Evolutionary conservation across 92 coral and sea anemone genomes (phyloP), one percentile per base, ranked within the genome.

Genomic region (Muricea muricata): DNA sequence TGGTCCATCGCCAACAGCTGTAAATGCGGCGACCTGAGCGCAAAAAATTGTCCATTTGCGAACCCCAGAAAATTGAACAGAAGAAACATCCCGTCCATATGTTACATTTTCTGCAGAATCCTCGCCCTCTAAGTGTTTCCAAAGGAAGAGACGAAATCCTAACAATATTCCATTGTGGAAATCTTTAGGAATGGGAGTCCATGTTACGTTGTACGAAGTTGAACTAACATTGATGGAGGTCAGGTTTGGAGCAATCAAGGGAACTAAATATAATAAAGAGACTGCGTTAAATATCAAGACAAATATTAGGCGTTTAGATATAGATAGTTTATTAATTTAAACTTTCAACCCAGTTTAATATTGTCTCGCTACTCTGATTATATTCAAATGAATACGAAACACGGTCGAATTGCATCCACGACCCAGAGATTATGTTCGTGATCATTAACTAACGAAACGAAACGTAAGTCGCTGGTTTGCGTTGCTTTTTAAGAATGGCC

Each of bases 121-220:
- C 10, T 26, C 11, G 20, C 80, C 80, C 12, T 48, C 57, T 7
- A 21, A 5, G 11, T 75, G 65, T 48, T 48, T 75, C 80, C 80
- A 75, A 52, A 75, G 15, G 28, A n/a, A 75, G 26, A 75, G 37
- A 25, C 87, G 67, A 73, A 90, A 94, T 3, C 98, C 98, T 42
- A 83, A 68, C 15, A 94, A 83, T 23, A 94, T 78, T 6, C 98
- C 98, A 47, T 92, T 92, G 20, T 55, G 86, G 35, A 94, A 91
- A 67, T 87, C 77, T n/a, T 63, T 42, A 24, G 80, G 85, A 39
- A 94, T 93, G 18, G 88, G 75, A 35, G 78, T 50, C 92, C 92
- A 89, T 0, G 75, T 85, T 33, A 85, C 57, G 10, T 85, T 33
- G 39, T 79, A 40, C 7, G 86, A 33, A 2, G 89, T 71, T n/a